A percentile compares a stretch with the other conserved stretches of the same genome.
These are phyloP conservation scores for Delia radicum DNA, from an alignment of 1,140 invertebrate genomes.

Conservation along the genomic window DNA sequence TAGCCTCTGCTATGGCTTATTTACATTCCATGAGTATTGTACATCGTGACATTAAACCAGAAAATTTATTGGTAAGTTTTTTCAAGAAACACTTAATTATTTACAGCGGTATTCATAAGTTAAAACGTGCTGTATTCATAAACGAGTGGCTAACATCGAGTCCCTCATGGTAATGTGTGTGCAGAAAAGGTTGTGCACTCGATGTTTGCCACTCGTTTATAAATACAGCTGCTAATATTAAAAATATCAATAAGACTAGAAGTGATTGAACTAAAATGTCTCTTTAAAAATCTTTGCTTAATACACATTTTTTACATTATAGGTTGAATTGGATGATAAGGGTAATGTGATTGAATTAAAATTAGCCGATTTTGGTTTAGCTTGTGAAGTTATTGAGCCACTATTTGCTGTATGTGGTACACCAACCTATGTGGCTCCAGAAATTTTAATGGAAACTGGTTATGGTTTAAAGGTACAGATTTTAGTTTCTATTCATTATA, in stretches of 20 bases:
- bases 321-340: slow-evolving; percentile 80
- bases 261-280: not conserved
- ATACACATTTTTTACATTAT: slow-evolving; percentile 7
- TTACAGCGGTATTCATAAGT: too few species aligned
- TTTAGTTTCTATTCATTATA: slow-evolving; percentile 6
- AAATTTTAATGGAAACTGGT: slow-evolving; percentile 93
- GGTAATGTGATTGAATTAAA: slow-evolving; percentile 78
- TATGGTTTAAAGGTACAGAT: slow-evolving; percentile 79
- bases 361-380: slow-evolving; percentile 95
- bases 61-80: slow-evolving; percentile 77
- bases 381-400: slow-evolving; percentile 85
- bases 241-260: too few species aligned
- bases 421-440: slow-evolving; percentile 97
- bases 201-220: too few species aligned
- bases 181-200: too few species aligned
- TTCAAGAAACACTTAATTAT: too few species aligned
- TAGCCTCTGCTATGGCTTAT: slow-evolving; percentile 91
- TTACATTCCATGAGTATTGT: slow-evolving; percentile 93
- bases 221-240: not conserved
- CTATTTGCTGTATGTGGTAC: slow-evolving; percentile 95
- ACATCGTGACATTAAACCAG: slow-evolving; percentile 97
- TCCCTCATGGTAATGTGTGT: too few species aligned
- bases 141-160: too few species aligned
- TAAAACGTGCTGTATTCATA: too few species aligned
- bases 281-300: not conserved